Conservation (phyloP, 2,888 invertebrate species). For the Urechis unicinctus region DNA sequence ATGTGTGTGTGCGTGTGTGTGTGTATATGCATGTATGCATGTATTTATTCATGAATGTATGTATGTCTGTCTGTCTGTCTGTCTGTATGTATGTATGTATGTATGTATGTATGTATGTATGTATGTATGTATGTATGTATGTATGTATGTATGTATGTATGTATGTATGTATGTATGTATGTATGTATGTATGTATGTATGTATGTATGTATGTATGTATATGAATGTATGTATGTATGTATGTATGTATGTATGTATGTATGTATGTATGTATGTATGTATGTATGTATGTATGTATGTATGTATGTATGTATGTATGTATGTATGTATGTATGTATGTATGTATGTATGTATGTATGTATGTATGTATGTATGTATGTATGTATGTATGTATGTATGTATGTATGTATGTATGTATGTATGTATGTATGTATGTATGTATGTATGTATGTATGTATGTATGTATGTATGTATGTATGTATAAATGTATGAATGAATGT, state of each 20-base stretch:
- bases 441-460: slow-evolving; percentile 1
- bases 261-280: neutral
- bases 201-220: slow-evolving; percentile 1
- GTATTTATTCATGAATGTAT: too few relatives aligned
- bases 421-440: neutral
- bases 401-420: neutral
- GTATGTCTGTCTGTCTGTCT: too few relatives aligned
- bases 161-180: slow-evolving; percentile 1
- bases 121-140: slow-evolving; percentile 2
- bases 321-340: slow-evolving; percentile 5
- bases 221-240: slow-evolving; percentile 2
- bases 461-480: neutral
- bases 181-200: neutral
- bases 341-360: slow-evolving; percentile 1
- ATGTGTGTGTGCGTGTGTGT: neutral
- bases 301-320: slow-evolving; percentile 1
- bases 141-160: slow-evolving; percentile 3
- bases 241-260: slow-evolving; percentile 1
- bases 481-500: neutral
- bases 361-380: slow-evolving; percentile 3
- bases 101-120: too few relatives aligned
- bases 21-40: neutral
- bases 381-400: neutral
- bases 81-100: too few relatives aligned
- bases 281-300: slow-evolving; percentile 1